These are phyloP conservation scores for Sturnus vulgaris DNA, from an alignment of 2,113 vertebrate species.

Conservation along the genomic window DNA sequence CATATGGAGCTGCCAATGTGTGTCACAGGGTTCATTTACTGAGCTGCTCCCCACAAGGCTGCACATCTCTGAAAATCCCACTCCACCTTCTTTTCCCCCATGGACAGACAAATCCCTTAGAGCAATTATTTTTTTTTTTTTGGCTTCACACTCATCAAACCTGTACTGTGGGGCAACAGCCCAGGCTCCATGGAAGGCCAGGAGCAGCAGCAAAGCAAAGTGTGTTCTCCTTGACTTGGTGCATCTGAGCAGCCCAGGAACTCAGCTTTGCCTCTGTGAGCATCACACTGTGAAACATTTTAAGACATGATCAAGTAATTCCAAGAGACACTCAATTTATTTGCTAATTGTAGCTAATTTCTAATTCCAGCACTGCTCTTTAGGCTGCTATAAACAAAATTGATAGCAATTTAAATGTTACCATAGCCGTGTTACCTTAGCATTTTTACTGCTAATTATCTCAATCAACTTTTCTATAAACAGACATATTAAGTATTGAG, in stretches of 20 bases:
- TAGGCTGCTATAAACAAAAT: slow-evolving; percentile 59
- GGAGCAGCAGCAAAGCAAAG: background rate
- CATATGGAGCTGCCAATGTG: background rate
- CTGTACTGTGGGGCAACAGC: background rate
- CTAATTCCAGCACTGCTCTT: slow-evolving; percentile 56
- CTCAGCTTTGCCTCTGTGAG: background rate
- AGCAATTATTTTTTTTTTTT: too few relatives aligned
- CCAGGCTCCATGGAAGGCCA: background rate
- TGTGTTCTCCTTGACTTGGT: background rate
- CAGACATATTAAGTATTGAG: slow-evolving; percentile 35
- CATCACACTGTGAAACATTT: background rate
- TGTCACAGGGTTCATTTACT: background rate
- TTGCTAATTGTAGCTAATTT: slow-evolving; percentile 65
- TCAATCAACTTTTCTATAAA: slow-evolving; percentile 57
- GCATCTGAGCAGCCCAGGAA: background rate
- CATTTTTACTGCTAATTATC: slow-evolving; percentile 56
- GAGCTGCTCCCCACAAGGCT: background rate
- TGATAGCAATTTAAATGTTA: slow-evolving; percentile 53
- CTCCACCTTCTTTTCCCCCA: background rate
- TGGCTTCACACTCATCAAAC: background rate
- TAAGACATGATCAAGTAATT: slow-evolving; percentile 44
- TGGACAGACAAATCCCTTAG: rapidly evolving
- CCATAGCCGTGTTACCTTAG: slow-evolving; percentile 1
- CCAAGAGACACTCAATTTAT: slow-evolving; percentile 63
- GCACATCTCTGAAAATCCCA: background rate